These are phyloP conservation scores for Halichoeres trimaculatus DNA, from an alignment of 2,113 vertebrate genomes.

Conservation along the genomic window DNA sequence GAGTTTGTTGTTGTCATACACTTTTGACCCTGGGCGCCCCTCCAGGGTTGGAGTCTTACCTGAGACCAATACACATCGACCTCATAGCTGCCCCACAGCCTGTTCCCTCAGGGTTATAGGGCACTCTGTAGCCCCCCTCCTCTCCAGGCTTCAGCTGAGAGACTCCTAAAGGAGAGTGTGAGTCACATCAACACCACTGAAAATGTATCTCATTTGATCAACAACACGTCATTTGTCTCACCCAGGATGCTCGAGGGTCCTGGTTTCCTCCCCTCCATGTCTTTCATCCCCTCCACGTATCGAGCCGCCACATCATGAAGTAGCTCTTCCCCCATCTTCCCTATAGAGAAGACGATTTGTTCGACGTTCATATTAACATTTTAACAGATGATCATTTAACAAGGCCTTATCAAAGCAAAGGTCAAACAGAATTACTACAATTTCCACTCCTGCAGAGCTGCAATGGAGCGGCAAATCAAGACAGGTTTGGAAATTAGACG, in stretches of 20 bases:
- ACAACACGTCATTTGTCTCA: slow-evolving; percentile 40
- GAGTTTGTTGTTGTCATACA: no score
- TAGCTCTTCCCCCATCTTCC: slow-evolving; percentile 82
- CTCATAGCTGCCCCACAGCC: slow-evolving; percentile 89
- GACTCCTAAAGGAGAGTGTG: slow-evolving; percentile 74
- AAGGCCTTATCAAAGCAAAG: slow-evolving; percentile 50
- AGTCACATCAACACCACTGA: not conserved
- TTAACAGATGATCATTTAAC: slow-evolving; percentile 32
- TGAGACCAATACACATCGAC: slow-evolving; percentile 89
- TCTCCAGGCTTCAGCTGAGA: slow-evolving; percentile 83
- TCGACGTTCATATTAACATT: slow-evolving; percentile 21
- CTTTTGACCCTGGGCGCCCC: no score
- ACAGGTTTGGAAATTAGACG: slow-evolving; percentile 51
- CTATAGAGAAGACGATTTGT: slow-evolving; percentile 50
- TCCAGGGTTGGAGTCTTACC: slow-evolving; percentile 57
- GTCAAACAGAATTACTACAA: slow-evolving; percentile 49
- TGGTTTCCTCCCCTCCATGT: slow-evolving; percentile 88
- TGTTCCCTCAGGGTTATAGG: slow-evolving; percentile 82
- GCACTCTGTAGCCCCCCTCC: slow-evolving; percentile 81
- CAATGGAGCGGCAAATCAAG: slow-evolving; percentile 57
- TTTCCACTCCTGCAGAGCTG: slow-evolving; percentile 15
- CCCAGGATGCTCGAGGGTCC: slow-evolving; percentile 86
- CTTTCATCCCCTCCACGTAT: slow-evolving; percentile 87
- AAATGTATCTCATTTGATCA: not conserved
- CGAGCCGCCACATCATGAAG: slow-evolving; percentile 82